A percentile compares a stretch with the other conserved stretches of the same genome.
These are phyloP conservation scores for Nycticryphes semicollaris DNA, from an alignment of 2,113 vertebrate species.

Conservation along the genomic window DNA sequence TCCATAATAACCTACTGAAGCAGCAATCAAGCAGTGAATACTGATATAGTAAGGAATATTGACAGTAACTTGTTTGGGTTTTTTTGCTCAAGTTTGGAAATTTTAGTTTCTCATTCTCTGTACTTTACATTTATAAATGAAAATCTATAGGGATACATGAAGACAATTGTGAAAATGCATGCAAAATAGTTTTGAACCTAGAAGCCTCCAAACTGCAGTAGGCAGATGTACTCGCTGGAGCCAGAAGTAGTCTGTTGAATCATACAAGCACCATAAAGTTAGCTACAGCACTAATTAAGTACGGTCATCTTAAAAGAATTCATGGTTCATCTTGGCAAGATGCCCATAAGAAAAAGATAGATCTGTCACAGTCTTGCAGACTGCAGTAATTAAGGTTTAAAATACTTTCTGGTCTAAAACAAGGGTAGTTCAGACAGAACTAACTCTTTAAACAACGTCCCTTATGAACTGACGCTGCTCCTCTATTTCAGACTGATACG, in stretches of 20 bases:
- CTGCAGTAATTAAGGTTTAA: constrained; percentile 76
- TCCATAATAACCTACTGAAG: not conserved
- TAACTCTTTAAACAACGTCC: constrained; percentile 66
- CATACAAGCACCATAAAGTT: constrained; percentile 56
- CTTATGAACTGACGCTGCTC: constrained; percentile 33
- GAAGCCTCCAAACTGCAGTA: not conserved
- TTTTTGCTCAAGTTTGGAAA: not conserved
- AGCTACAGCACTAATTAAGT: constrained; percentile 70
- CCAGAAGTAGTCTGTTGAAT: constrained; percentile 23
- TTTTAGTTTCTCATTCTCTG: not conserved
- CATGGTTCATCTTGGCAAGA: constrained; percentile 64
- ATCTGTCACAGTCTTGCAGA: constrained; percentile 70
- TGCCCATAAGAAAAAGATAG: constrained; percentile 59
- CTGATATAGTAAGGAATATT: not conserved
- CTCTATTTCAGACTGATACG: constrained; percentile 38
- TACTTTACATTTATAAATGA: not conserved
- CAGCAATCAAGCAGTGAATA: not conserved
- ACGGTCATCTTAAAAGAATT: constrained; percentile 46
- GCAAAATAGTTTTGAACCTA: not conserved
- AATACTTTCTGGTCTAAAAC: constrained; percentile 61
- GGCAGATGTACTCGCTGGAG: not conserved
- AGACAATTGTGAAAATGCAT: not conserved
- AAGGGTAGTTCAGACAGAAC: constrained; percentile 60
- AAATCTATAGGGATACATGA: not conserved
- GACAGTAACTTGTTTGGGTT: not conserved